Evolutionary conservation across 2,113 vertebrate genomes (phyloP).

Genomic region (Terrapene triunguis): DNA sequence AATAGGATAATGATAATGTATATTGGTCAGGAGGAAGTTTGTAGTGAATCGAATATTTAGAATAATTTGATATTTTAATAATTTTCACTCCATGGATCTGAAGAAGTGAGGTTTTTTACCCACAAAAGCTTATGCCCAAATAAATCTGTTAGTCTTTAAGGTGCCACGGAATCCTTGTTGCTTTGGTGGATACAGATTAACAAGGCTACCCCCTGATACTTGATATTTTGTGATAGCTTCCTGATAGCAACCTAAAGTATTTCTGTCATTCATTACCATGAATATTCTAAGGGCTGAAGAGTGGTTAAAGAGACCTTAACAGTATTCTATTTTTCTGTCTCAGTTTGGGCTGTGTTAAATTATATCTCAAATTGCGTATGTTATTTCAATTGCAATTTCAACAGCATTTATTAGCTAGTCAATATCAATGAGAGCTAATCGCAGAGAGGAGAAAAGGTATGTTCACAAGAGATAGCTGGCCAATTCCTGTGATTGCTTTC

Average conservation of each 20-base stretch:
- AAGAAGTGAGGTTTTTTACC: too few relatives aligned
- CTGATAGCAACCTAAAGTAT: neutral
- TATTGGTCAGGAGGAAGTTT: neutral
- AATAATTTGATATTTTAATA: neutral
- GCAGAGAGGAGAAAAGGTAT: neutral
- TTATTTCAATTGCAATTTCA: neutral
- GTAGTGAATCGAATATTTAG: neutral
- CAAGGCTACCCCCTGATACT: too few relatives aligned
- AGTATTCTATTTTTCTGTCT: neutral
- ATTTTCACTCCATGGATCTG: too few relatives aligned
- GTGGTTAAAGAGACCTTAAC: neutral
- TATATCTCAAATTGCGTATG: neutral
- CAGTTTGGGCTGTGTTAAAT: neutral
- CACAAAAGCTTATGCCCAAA: too few relatives aligned
- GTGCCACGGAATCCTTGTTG: too few relatives aligned
- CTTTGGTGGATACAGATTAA: too few relatives aligned
- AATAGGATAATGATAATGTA: neutral
- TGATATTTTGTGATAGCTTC: neutral
- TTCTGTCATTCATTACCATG: neutral
- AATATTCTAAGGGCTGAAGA: neutral
- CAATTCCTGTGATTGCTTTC: neutral
- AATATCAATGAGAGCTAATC: neutral
- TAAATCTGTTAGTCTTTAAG: too few relatives aligned
- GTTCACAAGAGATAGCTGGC: too few relatives aligned
- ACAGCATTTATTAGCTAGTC: neutral